Conservation (phyloP, 2,888 invertebrate species). For the Lysandra coridon region DNA sequence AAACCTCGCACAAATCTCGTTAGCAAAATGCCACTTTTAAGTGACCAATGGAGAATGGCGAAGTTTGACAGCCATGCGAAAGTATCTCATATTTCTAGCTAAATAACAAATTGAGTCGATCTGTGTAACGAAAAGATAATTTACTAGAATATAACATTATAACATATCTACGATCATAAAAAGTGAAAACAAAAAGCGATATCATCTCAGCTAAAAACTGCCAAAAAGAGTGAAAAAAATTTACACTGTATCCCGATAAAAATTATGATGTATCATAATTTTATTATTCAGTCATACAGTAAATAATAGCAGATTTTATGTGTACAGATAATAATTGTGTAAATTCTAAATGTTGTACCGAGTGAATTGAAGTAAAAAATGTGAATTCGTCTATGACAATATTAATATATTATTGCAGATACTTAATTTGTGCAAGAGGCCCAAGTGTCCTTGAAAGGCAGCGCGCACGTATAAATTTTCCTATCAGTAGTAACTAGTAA, state of each 20-base stretch:
- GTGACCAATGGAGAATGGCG: not conserved
- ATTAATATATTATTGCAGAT: not conserved
- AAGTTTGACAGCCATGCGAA: not conserved
- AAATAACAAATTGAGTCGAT: not conserved
- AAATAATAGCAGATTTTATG: not conserved
- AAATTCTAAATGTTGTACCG: slow-evolving; percentile 7
- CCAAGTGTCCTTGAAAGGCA: not conserved
- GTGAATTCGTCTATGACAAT: not conserved
- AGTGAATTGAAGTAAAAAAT: not conserved
- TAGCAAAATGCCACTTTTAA: not conserved
- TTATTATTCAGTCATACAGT: not conserved
- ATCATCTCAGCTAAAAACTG: not conserved
- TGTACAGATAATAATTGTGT: not conserved
- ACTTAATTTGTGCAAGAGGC: not conserved
- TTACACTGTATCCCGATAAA: not conserved
- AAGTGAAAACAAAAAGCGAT: not conserved
- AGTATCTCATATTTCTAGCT: not conserved
- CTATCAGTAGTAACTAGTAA: not conserved
- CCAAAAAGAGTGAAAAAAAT: not conserved
- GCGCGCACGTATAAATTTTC: not conserved
- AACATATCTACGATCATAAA: not conserved
- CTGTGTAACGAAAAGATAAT: not conserved
- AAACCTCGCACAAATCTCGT: slow-evolving; percentile 6
- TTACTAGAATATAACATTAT: not conserved
- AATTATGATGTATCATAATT: not conserved